Percentiles rank a stretch among this genome's conserved stretches.
phyloP scores from a whole-genome alignment of 2,113 vertebrate genomes.

The Albula goreensis region DNA sequence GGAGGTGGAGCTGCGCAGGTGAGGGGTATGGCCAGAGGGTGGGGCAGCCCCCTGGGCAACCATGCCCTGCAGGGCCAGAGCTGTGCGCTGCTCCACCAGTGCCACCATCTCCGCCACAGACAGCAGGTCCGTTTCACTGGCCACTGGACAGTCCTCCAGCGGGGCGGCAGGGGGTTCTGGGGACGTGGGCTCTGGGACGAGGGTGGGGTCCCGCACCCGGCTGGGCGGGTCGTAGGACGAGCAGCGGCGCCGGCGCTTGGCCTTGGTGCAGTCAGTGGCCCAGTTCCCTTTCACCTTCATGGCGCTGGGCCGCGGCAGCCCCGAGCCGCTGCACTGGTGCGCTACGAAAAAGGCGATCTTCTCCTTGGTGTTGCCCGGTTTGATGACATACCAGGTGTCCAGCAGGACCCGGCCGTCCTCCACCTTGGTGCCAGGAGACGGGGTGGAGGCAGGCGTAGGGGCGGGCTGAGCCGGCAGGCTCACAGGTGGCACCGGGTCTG shows the following conservation, averaged over 20 bases:
- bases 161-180: slow-evolving; percentile 36
- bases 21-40: slow-evolving; percentile 47
- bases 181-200: slow-evolving; percentile 38
- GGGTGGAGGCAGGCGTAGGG: slow-evolving; percentile 45
- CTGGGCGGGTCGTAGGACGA: slow-evolving; percentile 79
- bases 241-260: slow-evolving; percentile 84
- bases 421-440: slow-evolving; percentile 57
- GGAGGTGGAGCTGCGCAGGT: slow-evolving; percentile 54
- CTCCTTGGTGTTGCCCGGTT: slow-evolving; percentile 95
- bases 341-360: slow-evolving; percentile 96
- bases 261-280: slow-evolving; percentile 87
- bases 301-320: slow-evolving; percentile 73
- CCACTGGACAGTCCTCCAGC: slow-evolving; percentile 51
- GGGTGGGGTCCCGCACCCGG: slow-evolving; percentile 55
- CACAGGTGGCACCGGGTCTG: slow-evolving; percentile 47
- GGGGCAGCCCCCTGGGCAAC: slow-evolving; percentile 61
- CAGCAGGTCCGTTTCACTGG: slow-evolving; percentile 76
- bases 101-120: slow-evolving; percentile 96
- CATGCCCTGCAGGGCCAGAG: slow-evolving; percentile 79
- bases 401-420: slow-evolving; percentile 87
- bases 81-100: slow-evolving; percentile 83
- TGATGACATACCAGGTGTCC: slow-evolving; percentile 97
- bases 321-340: slow-evolving; percentile 81
- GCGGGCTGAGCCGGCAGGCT: slow-evolving; percentile 43
- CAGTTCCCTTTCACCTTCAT: slow-evolving; percentile 94